These are phyloP conservation scores for Argyresthia albistria DNA, from an alignment of 2,888 invertebrate genomes.

Conservation along the genomic window DNA sequence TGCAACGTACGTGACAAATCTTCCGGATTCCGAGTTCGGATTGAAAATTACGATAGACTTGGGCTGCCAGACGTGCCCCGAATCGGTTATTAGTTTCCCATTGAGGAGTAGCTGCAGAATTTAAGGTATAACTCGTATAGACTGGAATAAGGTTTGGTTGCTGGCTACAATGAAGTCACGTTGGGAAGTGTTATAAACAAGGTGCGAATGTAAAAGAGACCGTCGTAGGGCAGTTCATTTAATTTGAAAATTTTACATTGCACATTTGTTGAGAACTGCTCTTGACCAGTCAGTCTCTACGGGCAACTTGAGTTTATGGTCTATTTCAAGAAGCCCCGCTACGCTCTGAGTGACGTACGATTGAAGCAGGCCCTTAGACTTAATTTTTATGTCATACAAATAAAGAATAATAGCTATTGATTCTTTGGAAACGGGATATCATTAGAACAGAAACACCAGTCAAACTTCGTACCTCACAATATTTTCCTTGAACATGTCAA, in stretches of 20 bases:
- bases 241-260: background rate
- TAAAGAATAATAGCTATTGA: no score
- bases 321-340: no score
- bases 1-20: constrained; percentile 69
- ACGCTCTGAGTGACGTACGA: no score
- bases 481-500: background rate
- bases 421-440: background rate
- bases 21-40: constrained; percentile 60
- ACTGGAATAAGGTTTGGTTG: background rate
- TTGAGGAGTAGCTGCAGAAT: constrained; percentile 32
- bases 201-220: background rate
- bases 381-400: no score
- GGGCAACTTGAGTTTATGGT: no score
- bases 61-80: constrained; percentile 45
- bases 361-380: no score
- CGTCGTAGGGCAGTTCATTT: background rate
- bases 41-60: constrained; percentile 70
- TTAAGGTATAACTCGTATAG: background rate
- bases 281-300: no score
- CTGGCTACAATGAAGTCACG: background rate
- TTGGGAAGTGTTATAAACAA: background rate
- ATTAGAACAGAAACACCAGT: background rate
- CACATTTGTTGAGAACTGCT: background rate
- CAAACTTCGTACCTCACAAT: no score
- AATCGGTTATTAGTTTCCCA: constrained; percentile 49